These are phyloP conservation scores for Lasius platythorax DNA, from an alignment of 2,888 invertebrate species.

Conservation along the genomic window DNA sequence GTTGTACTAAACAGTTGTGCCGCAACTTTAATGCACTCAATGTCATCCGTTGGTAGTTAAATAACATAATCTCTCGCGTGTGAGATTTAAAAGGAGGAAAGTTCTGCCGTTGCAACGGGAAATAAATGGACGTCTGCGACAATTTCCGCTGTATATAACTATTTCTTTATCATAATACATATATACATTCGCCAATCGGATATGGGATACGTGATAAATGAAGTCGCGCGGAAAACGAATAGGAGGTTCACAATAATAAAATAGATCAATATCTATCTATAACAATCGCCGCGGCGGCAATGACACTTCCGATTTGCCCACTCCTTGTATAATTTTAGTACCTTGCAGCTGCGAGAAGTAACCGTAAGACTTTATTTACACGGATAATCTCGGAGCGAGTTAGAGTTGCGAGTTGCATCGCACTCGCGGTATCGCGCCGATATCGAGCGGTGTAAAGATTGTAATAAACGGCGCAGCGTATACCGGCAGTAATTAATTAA, in stretches of 20 bases:
- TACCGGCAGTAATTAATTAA: slow-evolving; percentile 45
- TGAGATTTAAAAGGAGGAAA: neutral
- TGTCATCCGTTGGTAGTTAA: neutral
- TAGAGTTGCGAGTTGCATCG: slow-evolving; percentile 26
- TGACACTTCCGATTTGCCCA: slow-evolving; percentile 27
- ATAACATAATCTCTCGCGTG: slow-evolving; percentile 6
- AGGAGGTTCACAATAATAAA: slow-evolving; percentile 24
- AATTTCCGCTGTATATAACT: slow-evolving; percentile 5
- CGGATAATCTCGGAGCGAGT: slow-evolving; percentile 31
- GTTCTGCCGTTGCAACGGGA: neutral
- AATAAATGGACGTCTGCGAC: neutral
- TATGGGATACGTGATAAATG: neutral
- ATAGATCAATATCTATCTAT: slow-evolving; percentile 38
- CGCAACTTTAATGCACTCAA: slow-evolving; percentile 14
- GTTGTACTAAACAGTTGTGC: neutral
- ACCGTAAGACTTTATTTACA: slow-evolving; percentile 40
- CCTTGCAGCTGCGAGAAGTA: slow-evolving; percentile 32
- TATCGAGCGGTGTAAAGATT: slow-evolving; percentile 45
- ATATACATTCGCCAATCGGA: neutral
- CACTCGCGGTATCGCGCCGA: slow-evolving; percentile 15
- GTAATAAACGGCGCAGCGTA: slow-evolving; percentile 36
- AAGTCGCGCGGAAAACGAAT: slow-evolving; percentile 25
- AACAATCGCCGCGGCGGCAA: slow-evolving; percentile 28
- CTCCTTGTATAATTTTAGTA: slow-evolving; percentile 27
- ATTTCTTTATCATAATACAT: slow-evolving; percentile 8